phyloP scores from a whole-genome alignment of 2,113 vertebrate genomes.

The Furnarius figulus region DNA sequence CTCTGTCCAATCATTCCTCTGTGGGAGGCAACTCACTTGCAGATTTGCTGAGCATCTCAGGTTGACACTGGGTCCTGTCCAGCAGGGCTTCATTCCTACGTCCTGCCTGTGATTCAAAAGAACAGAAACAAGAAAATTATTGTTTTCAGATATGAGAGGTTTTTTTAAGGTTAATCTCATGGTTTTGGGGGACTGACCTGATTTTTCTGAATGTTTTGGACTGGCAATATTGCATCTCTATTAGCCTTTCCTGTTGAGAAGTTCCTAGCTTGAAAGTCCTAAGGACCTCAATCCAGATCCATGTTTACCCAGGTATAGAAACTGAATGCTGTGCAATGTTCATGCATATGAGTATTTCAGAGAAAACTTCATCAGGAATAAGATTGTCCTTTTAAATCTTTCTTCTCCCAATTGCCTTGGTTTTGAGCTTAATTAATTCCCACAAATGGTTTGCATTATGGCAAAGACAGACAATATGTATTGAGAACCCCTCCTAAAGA shows the following conservation, averaged over 20 bases:
- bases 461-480: neutral
- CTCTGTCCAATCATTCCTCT: neutral
- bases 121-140: neutral
- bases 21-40: neutral
- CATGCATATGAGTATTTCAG: neutral
- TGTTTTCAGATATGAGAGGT: neutral
- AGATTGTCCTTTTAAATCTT: neutral
- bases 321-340: neutral
- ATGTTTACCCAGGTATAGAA: neutral
- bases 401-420: neutral
- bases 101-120: neutral
- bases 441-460: neutral
- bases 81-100: neutral
- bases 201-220: neutral
- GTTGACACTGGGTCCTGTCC: neutral
- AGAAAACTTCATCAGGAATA: neutral
- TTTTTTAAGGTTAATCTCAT: neutral
- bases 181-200: accelerated
- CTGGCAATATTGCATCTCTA: neutral
- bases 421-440: neutral
- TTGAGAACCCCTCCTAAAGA: neutral
- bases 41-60: neutral
- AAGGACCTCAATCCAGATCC: neutral
- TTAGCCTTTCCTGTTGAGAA: neutral
- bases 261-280: neutral